Base-by-base conservation (phyloP, 2,888 invertebrate genomes). In the Limnephilus auricula region DNA sequence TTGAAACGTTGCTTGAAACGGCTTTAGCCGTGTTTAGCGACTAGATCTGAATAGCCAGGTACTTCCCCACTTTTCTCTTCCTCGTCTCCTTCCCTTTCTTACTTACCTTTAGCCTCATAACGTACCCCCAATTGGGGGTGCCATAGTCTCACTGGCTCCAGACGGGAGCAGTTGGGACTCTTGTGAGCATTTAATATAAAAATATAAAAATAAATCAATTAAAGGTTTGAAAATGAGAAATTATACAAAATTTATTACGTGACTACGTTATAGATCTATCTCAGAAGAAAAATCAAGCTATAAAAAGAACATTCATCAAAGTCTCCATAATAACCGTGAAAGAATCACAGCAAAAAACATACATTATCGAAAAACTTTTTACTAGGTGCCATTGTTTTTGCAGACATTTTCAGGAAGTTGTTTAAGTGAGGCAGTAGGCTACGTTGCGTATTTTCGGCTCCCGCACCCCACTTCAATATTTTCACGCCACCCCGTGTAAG, bases 231-330 rank as follows among this genome's bases (percentile, higher is more conserved):
- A 45, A 13, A 6, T 45, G 45, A 45, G 45, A 45, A 15, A 13
- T 45, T 3, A 84, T n/a, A 45, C n/a, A 84, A n/a, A 84, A n/a
- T 84, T 84, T 40, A 84, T 84, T 84, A 84, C 84, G 40, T 40
- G 40, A 37, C 84, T 84, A 37, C 25, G 12, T 34, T 84, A 84
- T 84, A 84, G 45, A 84, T 84, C 84, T 34, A n/a, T 25, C 40
- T 84, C 45, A 84, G 12, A 84, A 25, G 32, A 84, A 65, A 65
- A 18, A 65, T 18, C 50, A 65, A 25, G 50, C 50, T 12, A 40
- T 2, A 40, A 65, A 2, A 65, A 65, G 13, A 65, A 65, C 50
- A 65, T 4, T 65, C 50, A 65, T 25, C 50, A 65, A 65, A 65
- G 25, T 65, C 6, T 25, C 18, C 5, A 4, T 25, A 65, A 65